Evolutionary conservation across 2,888 invertebrate species (phyloP), one percentile per base, ranked within the genome.

Genomic region (Lacanobia oleracea): DNA sequence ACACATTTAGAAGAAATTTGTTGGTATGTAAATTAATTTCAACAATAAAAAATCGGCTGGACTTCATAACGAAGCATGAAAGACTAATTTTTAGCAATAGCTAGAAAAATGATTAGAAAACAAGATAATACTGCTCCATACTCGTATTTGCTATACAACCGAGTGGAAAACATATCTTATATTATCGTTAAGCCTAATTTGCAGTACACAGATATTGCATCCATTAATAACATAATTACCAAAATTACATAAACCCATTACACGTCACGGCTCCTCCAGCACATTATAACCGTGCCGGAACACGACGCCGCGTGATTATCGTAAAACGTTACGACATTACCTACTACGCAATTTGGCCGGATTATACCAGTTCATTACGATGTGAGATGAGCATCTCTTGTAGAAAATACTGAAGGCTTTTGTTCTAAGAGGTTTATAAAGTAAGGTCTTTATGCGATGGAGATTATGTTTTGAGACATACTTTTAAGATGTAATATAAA

Each of bases 341-440:
- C 63, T 69, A 67, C 70, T 67, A 69, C 59, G 70, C 65, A 78
- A 77, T 82, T 80, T 82, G 67, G 77, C 56, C 48, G 78, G 80
- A 81, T 82, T 80, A 81, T 73, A 73, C 66, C 43, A 59, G 78
- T 73, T 82, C 69, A 80, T 81, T 77, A 72, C 59, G 73, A 82
- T 54, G 63, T 53, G 56, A 66, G 68, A 76, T 67, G 77, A 50
- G 57, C 75, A 75, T 68, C 75, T 65, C 60, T n/a, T 64, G 81
- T 68, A 65, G 68, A 68, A 62, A 64, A 79, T 77, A 67, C 63
- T 72, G 64, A 16, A 12, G 64, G 56, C 68, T 68, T 77, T 68
- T 75, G 77, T 80, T 68, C 68, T 80, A 75, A 77, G 68, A 64
- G 64, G 75, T 68, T 68, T 67, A 53, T 65, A 76, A 73, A 68